phyloP scores from a whole-genome alignment of 2,113 vertebrate genomes.

The Malurus elegans region DNA sequence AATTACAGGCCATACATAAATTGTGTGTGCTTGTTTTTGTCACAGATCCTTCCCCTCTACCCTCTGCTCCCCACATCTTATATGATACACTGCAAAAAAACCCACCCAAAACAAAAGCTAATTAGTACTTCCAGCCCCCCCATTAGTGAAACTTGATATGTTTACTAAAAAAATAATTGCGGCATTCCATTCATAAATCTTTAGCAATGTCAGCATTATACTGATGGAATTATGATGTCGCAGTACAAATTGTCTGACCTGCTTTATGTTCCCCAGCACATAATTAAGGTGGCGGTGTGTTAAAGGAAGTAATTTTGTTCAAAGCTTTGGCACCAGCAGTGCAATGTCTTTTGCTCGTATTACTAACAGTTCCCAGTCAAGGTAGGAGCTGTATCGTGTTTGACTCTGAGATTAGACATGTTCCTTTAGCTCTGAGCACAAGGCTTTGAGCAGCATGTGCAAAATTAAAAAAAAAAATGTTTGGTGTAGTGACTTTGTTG shows the following conservation, averaged over 20 bases:
- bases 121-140: slow-evolving; percentile 88
- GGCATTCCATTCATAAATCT: slow-evolving; percentile 91
- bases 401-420: slow-evolving; percentile 65
- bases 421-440: not conserved
- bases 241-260: slow-evolving; percentile 92
- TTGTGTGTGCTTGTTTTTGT: slow-evolving; percentile 84
- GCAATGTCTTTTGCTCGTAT: slow-evolving; percentile 82
- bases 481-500: not conserved
- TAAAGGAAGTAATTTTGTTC: slow-evolving; percentile 95
- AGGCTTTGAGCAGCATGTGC: not conserved
- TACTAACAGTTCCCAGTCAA: slow-evolving; percentile 80
- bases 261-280: slow-evolving; percentile 90
- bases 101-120: slow-evolving; percentile 66
- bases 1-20: slow-evolving; percentile 85
- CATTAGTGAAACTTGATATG: slow-evolving; percentile 86
- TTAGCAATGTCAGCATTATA: slow-evolving; percentile 85
- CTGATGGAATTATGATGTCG: slow-evolving; percentile 94
- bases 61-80: slow-evolving; percentile 71
- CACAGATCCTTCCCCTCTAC: slow-evolving; percentile 69
- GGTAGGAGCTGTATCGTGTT: slow-evolving; percentile 69
- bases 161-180: slow-evolving; percentile 86
- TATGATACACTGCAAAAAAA: slow-evolving; percentile 75
- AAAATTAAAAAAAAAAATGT: slow-evolving; percentile 14
- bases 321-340: slow-evolving; percentile 85
- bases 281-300: slow-evolving; percentile 90